A percentile compares a stretch with the other conserved stretches of the same genome.
Conservation (phyloP, 2,888 invertebrate genomes). For the Scaptomyza caliginosa region DNA sequence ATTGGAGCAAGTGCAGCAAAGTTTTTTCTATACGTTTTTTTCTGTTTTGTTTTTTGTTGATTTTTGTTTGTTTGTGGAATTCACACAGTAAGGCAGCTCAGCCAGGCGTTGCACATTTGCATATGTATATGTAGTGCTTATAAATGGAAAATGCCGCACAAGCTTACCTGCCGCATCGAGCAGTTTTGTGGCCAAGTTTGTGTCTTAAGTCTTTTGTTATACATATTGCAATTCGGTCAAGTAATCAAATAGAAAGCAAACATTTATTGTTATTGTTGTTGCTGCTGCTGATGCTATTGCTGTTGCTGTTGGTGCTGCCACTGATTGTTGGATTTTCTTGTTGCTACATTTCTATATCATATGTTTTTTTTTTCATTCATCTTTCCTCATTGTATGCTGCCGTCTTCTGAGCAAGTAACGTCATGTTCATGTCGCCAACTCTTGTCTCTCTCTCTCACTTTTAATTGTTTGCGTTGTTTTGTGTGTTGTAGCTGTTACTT, state of each 20-base stretch:
- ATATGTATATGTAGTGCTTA: constrained; percentile 48
- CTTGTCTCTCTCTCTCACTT: constrained; percentile 4
- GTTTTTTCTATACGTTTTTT: background rate
- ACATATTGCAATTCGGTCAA: constrained; percentile 63
- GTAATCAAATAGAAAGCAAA: constrained; percentile 73
- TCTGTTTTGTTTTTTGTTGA: too few species aligned
- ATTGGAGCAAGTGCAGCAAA: constrained; percentile 56
- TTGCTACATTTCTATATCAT: background rate
- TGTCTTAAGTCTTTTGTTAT: constrained; percentile 70
- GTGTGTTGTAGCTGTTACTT: constrained; percentile 53
- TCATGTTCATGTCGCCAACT: constrained; percentile 40
- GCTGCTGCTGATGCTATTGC: constrained; percentile 26
- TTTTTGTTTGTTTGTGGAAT: constrained; percentile 26
- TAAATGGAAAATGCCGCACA: constrained; percentile 48
- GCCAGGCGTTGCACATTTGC: constrained; percentile 75
- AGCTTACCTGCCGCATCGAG: constrained; percentile 7
- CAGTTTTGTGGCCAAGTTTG: constrained; percentile 52
- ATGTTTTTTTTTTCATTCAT: background rate
- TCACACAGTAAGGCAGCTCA: constrained; percentile 37
- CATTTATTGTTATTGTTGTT: constrained; percentile 48
- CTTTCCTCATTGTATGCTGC: constrained; percentile 4
- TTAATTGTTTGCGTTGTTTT: constrained; percentile 55
- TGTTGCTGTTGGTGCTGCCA: constrained; percentile 18
- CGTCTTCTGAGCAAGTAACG: constrained; percentile 19
- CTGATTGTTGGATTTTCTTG: constrained; percentile 46